Evolutionary conservation across 1,140 invertebrate genomes (phyloP), one percentile per base, ranked within the genome.

Genomic region (Pygmarrhopalites habei): DNA sequence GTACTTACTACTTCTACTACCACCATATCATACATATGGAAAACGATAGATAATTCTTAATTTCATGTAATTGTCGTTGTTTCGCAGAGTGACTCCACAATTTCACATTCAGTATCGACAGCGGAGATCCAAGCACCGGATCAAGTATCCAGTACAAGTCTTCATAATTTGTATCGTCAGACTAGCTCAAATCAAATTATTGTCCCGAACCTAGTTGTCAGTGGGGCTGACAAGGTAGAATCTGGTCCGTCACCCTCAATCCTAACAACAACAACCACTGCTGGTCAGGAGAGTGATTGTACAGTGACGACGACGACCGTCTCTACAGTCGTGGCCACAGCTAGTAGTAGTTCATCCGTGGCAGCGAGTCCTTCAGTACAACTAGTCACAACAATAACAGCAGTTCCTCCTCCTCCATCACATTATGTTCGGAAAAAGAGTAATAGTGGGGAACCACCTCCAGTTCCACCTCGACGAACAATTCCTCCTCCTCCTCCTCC

Each of bases 41-140:
- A n/a, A n/a, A n/a, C n/a, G n/a, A n/a, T n/a, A n/a, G n/a, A n/a
- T n/a, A n/a, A n/a, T n/a, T n/a, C n/a, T n/a, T n/a, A n/a, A n/a
- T n/a, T n/a, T n/a, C n/a, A n/a, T n/a, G n/a, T n/a, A n/a, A n/a
- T n/a, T n/a, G n/a, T n/a, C n/a, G n/a, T n/a, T n/a, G n/a, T n/a
- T n/a, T n/a, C n/a, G n/a, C 66, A 67, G 44, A 64, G 61, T 58
- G 66, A 67, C 46, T 59, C 66, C 15, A 67, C 66, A 17, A 67
- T 63, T 55, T 64, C 62, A 1, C 29, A 53, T 26, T 4, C 57
- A 5, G 7, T 1, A 23, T 4, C 23, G 2, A 28, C 46, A 10
- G 17, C 17, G 29, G 21, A 19, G 14, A 4, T 17, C 3, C 51
- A 25, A 19, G 19, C n/a, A 10, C 10, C 23, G 57, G 56, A 65